Evolutionary conservation across 2,888 invertebrate genomes (phyloP), one percentile per base, ranked within the genome.

Genomic region (Lochmaea crataegi): DNA sequence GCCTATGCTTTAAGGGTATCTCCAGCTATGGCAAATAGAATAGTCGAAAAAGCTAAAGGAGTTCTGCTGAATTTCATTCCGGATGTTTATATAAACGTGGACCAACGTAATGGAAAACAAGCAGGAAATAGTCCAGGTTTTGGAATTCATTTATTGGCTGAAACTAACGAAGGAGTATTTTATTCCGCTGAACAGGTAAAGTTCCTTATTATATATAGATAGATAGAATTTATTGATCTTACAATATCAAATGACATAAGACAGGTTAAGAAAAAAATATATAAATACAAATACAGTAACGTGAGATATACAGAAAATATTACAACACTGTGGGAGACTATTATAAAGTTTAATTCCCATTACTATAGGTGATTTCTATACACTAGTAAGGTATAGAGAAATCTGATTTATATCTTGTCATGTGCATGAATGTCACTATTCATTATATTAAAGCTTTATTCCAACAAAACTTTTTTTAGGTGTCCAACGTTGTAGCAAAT

Each of bases 81-180:
- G 0, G 99, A 99, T 85, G 94, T 99, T 71, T 99, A 96, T 84
- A 96, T 99, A 77, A 94, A 95, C 82, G 95, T 96, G 0, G 99
- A 99, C 87, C 96, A 96, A 85, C 92, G 94, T 79, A 94, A 94
- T 83, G 97, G 98, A 0, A 91, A 93, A 72, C 91, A 93, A 78
- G 94, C 96, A 6, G 98, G 99, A 75, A 96, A 94, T 85, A 94
- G 95, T 78, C 94, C 96, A 0, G 95, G 98, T 0, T 99, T 94
- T 87, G 98, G 98, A 0, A 89, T 98, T 74, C 94, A 94, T 81
- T 87, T 99, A 32, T 90, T 93, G 0, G 98, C 98, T 0, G 97
- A 98, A 87, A 98, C 98, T 0, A 96, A 94, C 11, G 94, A 93
- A 71, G 97, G 95, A 77, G 91, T 94, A 0, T 90, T 92, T 83